Percentiles rank a stretch among this genome's conserved stretches.
Conservation (phyloP, 2,113 vertebrate species). For the Pluvianellus socialis region DNA sequence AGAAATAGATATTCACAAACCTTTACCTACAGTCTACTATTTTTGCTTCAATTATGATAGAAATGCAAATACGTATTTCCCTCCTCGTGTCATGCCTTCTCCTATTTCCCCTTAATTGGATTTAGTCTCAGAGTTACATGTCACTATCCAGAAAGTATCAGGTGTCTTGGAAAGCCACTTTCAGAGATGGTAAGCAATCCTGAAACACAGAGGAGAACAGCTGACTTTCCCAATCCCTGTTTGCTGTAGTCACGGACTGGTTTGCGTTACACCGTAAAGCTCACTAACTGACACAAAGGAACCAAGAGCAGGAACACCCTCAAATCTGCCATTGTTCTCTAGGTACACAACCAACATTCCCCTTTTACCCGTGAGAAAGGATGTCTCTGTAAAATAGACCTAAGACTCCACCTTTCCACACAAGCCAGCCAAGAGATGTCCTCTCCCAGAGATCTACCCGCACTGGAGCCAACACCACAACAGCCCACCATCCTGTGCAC, state of each 20-base stretch:
- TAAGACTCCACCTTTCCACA: neutral
- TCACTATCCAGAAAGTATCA: neutral
- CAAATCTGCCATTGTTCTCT: neutral
- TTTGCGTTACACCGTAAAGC: neutral
- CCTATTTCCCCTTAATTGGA: neutral
- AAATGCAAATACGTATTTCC: neutral
- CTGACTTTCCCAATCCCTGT: neutral
- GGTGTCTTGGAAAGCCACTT: neutral
- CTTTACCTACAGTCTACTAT: neutral
- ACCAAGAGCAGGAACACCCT: neutral
- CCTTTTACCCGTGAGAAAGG: fast-evolving
- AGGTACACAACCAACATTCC: neutral
- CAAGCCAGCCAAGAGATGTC: neutral
- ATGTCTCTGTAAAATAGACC: neutral
- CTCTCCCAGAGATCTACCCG: neutral
- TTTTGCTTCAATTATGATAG: neutral
- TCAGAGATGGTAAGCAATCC: neutral
- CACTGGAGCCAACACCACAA: neutral
- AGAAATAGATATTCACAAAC: neutral
- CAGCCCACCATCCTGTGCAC: fast-evolving
- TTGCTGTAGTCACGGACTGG: neutral
- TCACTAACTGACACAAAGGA: neutral
- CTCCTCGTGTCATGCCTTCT: neutral
- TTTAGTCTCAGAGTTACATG: neutral
- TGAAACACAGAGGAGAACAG: neutral